Conservation (phyloP, 2,113 vertebrate genomes). For the Podarcis muralis region DNA sequence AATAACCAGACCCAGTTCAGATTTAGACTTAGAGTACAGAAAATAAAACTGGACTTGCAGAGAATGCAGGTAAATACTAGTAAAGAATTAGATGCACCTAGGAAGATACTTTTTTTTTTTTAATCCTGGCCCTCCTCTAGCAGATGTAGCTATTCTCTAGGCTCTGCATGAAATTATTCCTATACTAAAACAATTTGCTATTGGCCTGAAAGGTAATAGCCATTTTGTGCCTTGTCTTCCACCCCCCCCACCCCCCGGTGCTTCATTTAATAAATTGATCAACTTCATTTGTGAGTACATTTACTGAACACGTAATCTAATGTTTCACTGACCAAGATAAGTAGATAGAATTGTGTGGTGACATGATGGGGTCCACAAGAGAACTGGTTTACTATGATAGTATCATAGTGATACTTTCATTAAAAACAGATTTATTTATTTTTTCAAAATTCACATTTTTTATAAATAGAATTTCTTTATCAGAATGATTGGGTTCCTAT, state of each 20-base stretch:
- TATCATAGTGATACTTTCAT: background rate
- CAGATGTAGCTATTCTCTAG: too few relatives aligned
- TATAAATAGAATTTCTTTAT: rapidly evolving
- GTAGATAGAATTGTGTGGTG: too few relatives aligned
- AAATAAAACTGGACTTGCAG: too few relatives aligned
- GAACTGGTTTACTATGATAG: background rate
- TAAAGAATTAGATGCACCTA: too few relatives aligned
- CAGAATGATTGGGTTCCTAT: background rate
- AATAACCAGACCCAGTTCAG: background rate
- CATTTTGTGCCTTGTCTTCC: background rate
- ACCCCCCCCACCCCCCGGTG: rapidly evolving
- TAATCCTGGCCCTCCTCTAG: too few relatives aligned
- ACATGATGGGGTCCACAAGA: background rate
- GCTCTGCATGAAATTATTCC: too few relatives aligned
- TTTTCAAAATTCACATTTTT: rapidly evolving
- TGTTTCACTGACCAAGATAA: background rate
- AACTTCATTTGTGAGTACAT: background rate
- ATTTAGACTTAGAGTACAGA: too few relatives aligned
- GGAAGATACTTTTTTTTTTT: too few relatives aligned
- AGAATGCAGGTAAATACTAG: too few relatives aligned
- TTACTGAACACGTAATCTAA: background rate
- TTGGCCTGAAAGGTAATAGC: background rate
- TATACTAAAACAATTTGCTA: too few relatives aligned
- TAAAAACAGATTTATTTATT: too few relatives aligned
- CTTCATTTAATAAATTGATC: background rate